Conservation (phyloP, 2,797 vertebrate species). For the Phataginus tricuspis region DNA sequence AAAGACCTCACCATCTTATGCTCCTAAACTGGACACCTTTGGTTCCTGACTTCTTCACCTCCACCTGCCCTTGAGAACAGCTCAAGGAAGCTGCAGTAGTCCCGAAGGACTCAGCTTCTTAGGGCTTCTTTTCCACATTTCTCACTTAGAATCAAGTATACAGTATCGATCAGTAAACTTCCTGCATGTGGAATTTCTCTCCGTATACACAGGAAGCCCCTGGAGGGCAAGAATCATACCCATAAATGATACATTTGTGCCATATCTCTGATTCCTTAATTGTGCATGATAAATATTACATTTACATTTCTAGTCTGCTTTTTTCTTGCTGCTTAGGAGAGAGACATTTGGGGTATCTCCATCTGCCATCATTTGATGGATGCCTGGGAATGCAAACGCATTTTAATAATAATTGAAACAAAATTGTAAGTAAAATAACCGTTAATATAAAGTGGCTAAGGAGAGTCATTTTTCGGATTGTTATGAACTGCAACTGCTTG, state of each 20-base stretch:
- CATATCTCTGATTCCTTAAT: background rate
- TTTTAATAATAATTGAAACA: background rate
- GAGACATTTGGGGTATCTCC: background rate
- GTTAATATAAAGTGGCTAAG: background rate
- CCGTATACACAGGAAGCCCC: background rate
- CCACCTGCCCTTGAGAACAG: too few species aligned
- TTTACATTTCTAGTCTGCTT: background rate
- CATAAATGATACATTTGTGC: background rate
- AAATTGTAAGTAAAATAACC: constrained; percentile 2
- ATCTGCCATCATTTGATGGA: background rate
- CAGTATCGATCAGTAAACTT: background rate
- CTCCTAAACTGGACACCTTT: background rate
- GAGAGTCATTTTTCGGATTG: background rate
- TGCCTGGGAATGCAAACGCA: background rate
- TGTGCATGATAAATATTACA: too few species aligned
- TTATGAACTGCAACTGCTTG: background rate
- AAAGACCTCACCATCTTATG: background rate
- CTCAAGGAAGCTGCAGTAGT: background rate
- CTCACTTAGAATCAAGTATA: background rate
- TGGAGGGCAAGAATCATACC: background rate
- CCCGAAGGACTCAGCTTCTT: background rate
- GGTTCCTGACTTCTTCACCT: background rate
- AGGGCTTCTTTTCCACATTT: background rate
- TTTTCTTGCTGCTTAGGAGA: background rate
- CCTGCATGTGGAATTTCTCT: background rate